phyloP scores from a whole-genome alignment of 1,140 invertebrate genomes.

The Heliothis virescens region DNA sequence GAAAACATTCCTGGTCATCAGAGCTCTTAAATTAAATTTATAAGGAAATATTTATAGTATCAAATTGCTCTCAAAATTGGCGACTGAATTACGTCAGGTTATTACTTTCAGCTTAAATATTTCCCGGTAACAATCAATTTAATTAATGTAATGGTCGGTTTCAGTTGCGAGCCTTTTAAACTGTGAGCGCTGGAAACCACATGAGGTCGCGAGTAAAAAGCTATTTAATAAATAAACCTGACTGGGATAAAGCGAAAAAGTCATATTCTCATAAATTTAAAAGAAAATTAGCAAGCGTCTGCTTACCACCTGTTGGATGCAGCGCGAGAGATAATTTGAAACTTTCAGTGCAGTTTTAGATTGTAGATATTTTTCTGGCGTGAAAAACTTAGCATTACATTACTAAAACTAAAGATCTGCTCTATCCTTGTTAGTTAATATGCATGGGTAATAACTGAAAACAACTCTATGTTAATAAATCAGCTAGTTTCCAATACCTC shows the following conservation, averaged over 20 bases:
- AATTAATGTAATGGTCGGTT: slow-evolving; percentile 9
- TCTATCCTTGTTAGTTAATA: too few relatives aligned
- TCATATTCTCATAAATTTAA: slow-evolving; percentile 60
- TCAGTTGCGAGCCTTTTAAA: slow-evolving; percentile 4
- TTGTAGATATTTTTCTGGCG: not conserved
- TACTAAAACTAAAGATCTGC: too few relatives aligned
- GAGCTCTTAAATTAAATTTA: not conserved
- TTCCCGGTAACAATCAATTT: slow-evolving; percentile 6
- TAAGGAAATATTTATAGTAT: not conserved
- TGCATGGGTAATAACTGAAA: too few relatives aligned
- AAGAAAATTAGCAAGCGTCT: slow-evolving; percentile 59
- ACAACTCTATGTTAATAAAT: too few relatives aligned
- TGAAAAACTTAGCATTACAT: not conserved
- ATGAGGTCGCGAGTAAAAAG: slow-evolving; percentile 28
- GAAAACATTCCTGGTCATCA: not conserved
- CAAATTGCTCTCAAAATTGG: not conserved
- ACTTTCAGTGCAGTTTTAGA: slow-evolving; percentile 9
- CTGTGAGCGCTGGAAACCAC: not conserved
- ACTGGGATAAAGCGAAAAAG: slow-evolving; percentile 38
- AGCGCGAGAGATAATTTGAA: slow-evolving; percentile 7
- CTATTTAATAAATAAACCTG: slow-evolving; percentile 38
- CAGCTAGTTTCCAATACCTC: too few relatives aligned
- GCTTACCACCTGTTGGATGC: slow-evolving; percentile 58
- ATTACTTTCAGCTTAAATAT: not conserved
- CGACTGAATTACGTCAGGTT: slow-evolving; percentile 16